These are phyloP conservation scores for Branchinecta lynchi DNA, from an alignment of 1,140 invertebrate genomes.

Conservation along the genomic window DNA sequence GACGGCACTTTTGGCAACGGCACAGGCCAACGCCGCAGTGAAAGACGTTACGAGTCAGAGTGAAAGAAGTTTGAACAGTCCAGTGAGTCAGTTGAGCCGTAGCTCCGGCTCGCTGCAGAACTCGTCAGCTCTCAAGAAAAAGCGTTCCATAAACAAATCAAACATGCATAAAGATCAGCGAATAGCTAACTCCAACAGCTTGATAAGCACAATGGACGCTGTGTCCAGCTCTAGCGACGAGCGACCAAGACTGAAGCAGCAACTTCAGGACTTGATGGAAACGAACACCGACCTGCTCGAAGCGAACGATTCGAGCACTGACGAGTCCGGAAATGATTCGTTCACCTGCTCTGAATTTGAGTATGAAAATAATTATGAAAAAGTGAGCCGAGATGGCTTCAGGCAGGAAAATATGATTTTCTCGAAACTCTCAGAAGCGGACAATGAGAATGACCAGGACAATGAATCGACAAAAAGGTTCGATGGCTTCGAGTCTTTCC, in stretches of 20 bases:
- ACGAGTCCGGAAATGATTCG: constrained; percentile 89
- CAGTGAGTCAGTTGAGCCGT: constrained; percentile 68
- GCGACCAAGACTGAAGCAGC: constrained; percentile 35
- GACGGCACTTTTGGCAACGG: constrained; percentile 67
- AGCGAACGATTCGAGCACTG: constrained; percentile 53
- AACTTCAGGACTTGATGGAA: constrained; percentile 32
- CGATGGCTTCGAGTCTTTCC: constrained; percentile 80
- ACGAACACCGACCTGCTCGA: constrained; percentile 31
- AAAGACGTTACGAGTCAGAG: constrained; percentile 52
- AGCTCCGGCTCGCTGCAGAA: constrained; percentile 40
- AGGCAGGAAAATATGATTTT: constrained; percentile 41
- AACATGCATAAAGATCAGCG: constrained; percentile 30
- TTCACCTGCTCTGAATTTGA: constrained; percentile 97
- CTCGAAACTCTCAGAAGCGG: constrained; percentile 46
- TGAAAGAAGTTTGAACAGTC: constrained; percentile 72
- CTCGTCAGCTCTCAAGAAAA: constrained; percentile 30
- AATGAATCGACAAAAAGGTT: constrained; percentile 40
- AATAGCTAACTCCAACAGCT: constrained; percentile 52
- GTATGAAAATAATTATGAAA: constrained; percentile 74
- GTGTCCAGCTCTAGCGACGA: constrained; percentile 82
- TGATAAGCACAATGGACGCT: constrained; percentile 79
- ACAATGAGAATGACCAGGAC: constrained; percentile 35
- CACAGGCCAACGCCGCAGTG: constrained; percentile 37
- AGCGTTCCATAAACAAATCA: constrained; percentile 25
- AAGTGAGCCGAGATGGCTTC: constrained; percentile 35